Percentiles rank a stretch among this genome's conserved stretches.
phyloP scores from a whole-genome alignment of 2,888 invertebrate genomes.

The Oscheius sp. region DNA sequence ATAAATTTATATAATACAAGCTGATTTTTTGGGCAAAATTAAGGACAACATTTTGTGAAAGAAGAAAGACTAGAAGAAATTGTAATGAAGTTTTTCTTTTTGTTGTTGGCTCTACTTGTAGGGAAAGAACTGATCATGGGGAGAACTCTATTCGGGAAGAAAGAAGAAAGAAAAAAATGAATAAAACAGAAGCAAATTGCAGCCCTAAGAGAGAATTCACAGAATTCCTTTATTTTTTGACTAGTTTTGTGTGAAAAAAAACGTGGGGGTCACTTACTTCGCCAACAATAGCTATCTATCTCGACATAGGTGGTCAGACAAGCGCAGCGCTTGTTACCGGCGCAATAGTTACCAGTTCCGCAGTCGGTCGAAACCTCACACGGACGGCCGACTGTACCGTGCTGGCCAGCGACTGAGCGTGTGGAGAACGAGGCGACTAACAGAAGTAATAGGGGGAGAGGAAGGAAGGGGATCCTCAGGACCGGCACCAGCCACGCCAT shows the following conservation, averaged over 20 bases:
- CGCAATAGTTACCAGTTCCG: conserved; percentile 69
- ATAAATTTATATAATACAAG: too few relatives aligned
- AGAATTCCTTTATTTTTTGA: conserved; percentile 10
- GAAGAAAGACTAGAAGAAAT: conserved; percentile 22
- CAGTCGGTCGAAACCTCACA: conserved; percentile 69
- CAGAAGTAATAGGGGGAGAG: background rate
- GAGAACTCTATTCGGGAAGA: conserved; percentile 5
- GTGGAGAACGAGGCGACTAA: too few relatives aligned
- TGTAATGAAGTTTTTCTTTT: background rate
- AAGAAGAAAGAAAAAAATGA: conserved; percentile 4
- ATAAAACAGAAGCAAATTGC: background rate
- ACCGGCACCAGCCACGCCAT: conserved; percentile 29
- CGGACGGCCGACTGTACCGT: conserved; percentile 67
- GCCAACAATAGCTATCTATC: conserved; percentile 70
- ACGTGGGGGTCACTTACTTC: conserved; percentile 59
- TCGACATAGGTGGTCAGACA: conserved; percentile 69
- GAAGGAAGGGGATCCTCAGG: conserved; percentile 17
- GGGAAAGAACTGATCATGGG: conserved; percentile 10
- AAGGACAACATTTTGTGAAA: too few relatives aligned
- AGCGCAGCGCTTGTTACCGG: conserved; percentile 69
- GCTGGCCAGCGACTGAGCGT: too few relatives aligned
- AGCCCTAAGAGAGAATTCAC: conserved; percentile 7
- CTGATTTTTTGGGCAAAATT: too few relatives aligned
- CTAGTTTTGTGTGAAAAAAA: conserved; percentile 1
- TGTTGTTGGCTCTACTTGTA: background rate